A percentile compares a stretch with the other conserved stretches of the same genome.
Conservation (phyloP, 2,113 vertebrate species). For the Procapra przewalskii region DNA sequence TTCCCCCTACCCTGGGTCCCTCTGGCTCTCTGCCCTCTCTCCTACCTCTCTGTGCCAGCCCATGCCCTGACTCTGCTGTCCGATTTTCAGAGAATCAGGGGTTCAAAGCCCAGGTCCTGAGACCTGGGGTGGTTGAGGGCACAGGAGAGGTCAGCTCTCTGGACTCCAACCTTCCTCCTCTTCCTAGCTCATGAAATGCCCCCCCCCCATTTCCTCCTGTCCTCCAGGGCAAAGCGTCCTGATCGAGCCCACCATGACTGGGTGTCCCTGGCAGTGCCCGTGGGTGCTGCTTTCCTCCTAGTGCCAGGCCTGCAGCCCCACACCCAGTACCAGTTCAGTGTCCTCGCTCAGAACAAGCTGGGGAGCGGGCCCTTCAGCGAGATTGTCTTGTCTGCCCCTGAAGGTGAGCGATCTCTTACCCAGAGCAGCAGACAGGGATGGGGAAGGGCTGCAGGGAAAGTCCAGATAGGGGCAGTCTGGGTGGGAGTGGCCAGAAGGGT, state of each 20-base stretch:
- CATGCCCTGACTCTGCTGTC: not conserved
- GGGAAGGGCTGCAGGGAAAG: not conserved
- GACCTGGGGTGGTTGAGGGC: not conserved
- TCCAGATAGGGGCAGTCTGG: not conserved
- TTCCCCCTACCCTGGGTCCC: not conserved
- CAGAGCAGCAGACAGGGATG: not conserved
- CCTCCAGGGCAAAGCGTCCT: constrained; percentile 85
- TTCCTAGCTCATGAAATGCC: not conserved
- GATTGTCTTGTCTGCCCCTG: constrained; percentile 87
- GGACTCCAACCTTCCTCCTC: not conserved
- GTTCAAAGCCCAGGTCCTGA: not conserved
- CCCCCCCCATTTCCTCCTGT: not conserved
- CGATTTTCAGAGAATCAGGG: not conserved
- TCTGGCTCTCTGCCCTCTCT: not conserved
- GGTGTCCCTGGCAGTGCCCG: constrained; percentile 88
- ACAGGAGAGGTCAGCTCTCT: not conserved
- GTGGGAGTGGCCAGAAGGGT: not conserved
- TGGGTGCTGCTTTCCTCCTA: constrained; percentile 85
- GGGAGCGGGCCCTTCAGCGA: constrained; percentile 98
- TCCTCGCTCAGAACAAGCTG: constrained; percentile 95
- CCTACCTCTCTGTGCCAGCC: not conserved
- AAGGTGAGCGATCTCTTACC: constrained; percentile 79
- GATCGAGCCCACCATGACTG: constrained; percentile 91
- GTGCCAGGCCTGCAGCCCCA: constrained; percentile 89
- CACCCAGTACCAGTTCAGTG: constrained; percentile 92